These are phyloP conservation scores for Drosophila subsilvestris DNA, from an alignment of 2,888 invertebrate species.

Conservation along the genomic window DNA sequence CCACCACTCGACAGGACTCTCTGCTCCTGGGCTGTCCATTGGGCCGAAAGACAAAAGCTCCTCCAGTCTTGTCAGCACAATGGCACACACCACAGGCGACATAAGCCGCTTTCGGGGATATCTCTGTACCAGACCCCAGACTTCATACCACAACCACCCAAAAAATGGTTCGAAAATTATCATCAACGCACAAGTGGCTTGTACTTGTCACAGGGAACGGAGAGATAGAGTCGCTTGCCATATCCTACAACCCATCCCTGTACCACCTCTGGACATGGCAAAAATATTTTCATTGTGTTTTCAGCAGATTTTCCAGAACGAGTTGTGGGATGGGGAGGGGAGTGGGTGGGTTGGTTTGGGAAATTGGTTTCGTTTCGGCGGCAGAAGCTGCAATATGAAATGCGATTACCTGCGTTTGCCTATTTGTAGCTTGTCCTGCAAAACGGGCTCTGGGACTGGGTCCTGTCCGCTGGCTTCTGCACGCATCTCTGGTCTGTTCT, in stretches of 20 bases:
- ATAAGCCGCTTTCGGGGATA: conserved; percentile 83
- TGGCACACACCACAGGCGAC: conserved; percentile 72
- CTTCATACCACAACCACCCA: conserved; percentile 19
- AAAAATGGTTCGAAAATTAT: conserved; percentile 73
- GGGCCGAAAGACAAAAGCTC: conserved; percentile 68
- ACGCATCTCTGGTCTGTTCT: conserved; percentile 15
- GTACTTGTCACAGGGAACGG: conserved; percentile 67
- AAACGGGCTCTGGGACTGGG: conserved; percentile 18
- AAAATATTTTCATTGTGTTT: conserved; percentile 80
- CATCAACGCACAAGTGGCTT: conserved; percentile 79
- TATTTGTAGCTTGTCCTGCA: conserved; percentile 70
- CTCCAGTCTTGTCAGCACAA: conserved; percentile 78
- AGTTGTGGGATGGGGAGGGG: conserved; percentile 16
- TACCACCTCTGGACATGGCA: conserved; percentile 22
- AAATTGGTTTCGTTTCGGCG: conserved; percentile 52
- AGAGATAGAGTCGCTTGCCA: conserved; percentile 7
- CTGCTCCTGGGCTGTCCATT: conserved; percentile 26
- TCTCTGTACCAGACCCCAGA: conserved; percentile 45
- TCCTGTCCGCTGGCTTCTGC: conserved; percentile 40
- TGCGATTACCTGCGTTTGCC: conserved; percentile 82
- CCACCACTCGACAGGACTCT: neutral
- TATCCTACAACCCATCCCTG: conserved; percentile 10
- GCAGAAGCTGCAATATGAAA: conserved; percentile 52
- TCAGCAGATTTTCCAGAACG: conserved; percentile 77
- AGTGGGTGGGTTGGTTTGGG: conserved; percentile 23